phyloP scores from a whole-genome alignment of 2,888 invertebrate genomes.

The Calephelis perditalis region DNA sequence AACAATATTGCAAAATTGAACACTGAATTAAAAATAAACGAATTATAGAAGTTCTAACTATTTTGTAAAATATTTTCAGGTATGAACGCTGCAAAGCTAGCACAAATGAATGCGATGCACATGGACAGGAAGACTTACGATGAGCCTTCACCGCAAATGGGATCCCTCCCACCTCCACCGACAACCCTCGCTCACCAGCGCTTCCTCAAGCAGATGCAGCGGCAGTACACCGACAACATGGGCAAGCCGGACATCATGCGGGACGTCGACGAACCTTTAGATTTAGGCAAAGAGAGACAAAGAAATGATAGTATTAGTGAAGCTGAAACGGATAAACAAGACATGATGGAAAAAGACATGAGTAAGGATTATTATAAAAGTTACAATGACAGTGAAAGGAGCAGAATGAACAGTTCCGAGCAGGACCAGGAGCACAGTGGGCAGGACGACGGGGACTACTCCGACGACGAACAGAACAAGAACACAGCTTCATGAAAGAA shows the following conservation, averaged over 20 bases:
- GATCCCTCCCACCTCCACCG: constrained; percentile 75
- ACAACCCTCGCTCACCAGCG: constrained; percentile 76
- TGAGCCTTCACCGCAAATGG: constrained; percentile 77
- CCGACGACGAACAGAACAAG: constrained; percentile 66
- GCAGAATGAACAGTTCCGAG: constrained; percentile 43
- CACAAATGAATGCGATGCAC: constrained; percentile 83
- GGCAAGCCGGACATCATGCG: constrained; percentile 77
- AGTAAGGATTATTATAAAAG: constrained; percentile 56
- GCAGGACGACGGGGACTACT: constrained; percentile 66
- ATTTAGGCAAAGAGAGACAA: constrained; percentile 75
- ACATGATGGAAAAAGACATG: constrained; percentile 71
- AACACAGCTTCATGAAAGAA: constrained; percentile 63
- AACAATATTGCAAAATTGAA: no score
- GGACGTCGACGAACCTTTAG: constrained; percentile 71
- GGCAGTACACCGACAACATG: constrained; percentile 76
- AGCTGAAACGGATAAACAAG: constrained; percentile 67
- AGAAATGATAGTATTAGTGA: constrained; percentile 58
- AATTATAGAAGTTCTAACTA: no score
- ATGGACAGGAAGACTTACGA: constrained; percentile 73
- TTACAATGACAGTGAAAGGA: constrained; percentile 52
- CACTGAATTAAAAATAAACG: no score
- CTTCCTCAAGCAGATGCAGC: constrained; percentile 81
- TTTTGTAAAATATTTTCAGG: constrained; percentile 56
- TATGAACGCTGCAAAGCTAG: constrained; percentile 87
- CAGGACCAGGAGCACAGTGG: constrained; percentile 55